Evolutionary conservation across 2,113 vertebrate genomes (phyloP).

Genomic region (Vulpes ferrilata): DNA sequence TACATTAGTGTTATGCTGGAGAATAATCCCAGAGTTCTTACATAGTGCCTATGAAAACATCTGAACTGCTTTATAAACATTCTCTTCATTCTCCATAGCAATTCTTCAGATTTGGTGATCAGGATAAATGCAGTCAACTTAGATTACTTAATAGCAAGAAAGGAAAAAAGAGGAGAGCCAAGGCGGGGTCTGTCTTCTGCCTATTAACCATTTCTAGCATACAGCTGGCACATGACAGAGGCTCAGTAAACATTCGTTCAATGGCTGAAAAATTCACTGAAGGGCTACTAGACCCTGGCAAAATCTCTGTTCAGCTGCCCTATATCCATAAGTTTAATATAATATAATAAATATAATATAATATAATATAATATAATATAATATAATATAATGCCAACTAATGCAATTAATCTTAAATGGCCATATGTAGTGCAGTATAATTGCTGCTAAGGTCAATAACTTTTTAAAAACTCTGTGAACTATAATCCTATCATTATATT

Average conservation of each 20-base stretch:
- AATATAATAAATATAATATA: neutral
- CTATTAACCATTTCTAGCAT: constrained; percentile 3
- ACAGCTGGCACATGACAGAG: neutral
- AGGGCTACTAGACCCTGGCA: neutral
- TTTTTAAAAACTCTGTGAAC: constrained; percentile 48
- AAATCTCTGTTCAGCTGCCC: constrained; percentile 18
- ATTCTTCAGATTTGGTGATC: constrained; percentile 38
- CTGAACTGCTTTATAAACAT: constrained; percentile 58
- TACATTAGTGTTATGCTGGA: constrained; percentile 23
- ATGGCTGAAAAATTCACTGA: neutral
- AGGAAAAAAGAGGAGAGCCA: neutral
- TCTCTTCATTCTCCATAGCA: constrained; percentile 46
- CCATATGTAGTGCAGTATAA: neutral
- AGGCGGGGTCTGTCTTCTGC: neutral
- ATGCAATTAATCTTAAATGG: constrained; percentile 32
- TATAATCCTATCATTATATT: neutral
- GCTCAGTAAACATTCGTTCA: neutral
- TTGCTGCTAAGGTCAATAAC: neutral
- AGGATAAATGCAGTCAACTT: constrained; percentile 18
- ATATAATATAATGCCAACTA: neutral
- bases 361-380: neutral
- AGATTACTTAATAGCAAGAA: constrained; percentile 59
- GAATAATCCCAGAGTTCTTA: constrained; percentile 25
- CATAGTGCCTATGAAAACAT: constrained; percentile 18
- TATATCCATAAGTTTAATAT: neutral